phyloP scores from a whole-genome alignment of 2,888 invertebrate genomes.

The Tolmerus cingulatus region DNA sequence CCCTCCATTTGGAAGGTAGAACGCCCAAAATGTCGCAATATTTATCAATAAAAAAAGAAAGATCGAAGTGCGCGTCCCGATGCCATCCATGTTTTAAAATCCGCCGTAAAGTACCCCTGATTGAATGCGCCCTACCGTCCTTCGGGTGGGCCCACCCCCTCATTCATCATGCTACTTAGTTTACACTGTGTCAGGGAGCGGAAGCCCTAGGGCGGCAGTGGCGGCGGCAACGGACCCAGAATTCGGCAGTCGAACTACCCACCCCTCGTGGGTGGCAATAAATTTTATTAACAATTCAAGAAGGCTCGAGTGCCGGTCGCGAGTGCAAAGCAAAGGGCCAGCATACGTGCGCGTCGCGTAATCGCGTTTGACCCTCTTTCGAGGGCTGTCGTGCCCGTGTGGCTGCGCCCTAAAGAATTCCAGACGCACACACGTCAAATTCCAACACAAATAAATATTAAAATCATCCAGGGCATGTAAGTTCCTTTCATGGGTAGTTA shows the following conservation, averaged over 20 bases:
- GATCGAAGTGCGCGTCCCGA: background rate
- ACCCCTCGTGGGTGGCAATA: conserved; percentile 9
- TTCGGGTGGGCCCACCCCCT: background rate
- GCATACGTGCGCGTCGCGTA: conserved; percentile 6
- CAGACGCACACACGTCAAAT: conserved; percentile 12
- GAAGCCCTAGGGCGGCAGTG: background rate
- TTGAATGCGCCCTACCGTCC: conserved; percentile 18
- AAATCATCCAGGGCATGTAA: conserved; percentile 23
- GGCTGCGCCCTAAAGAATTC: conserved; percentile 36
- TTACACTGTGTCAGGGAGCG: conserved; percentile 17
- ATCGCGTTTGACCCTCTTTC: conserved; percentile 38
- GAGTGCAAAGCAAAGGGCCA: background rate
- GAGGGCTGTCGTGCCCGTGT: conserved; percentile 2
- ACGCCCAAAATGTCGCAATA: conserved; percentile 38
- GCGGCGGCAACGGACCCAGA: background rate
- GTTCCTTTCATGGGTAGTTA: conserved; percentile 33
- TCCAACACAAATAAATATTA: conserved; percentile 24
- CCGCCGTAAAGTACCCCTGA: conserved; percentile 17
- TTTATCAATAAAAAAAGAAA: conserved; percentile 36
- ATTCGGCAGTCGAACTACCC: conserved; percentile 20
- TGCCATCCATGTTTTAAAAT: conserved; percentile 15
- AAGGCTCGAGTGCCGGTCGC: conserved; percentile 17
- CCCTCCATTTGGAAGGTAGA: conserved; percentile 22
- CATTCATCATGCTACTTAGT: conserved; percentile 21
- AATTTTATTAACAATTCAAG: conserved; percentile 41